These are phyloP conservation scores for Agrilus biguttatus DNA, from an alignment of 2,888 invertebrate species.

Conservation along the genomic window DNA sequence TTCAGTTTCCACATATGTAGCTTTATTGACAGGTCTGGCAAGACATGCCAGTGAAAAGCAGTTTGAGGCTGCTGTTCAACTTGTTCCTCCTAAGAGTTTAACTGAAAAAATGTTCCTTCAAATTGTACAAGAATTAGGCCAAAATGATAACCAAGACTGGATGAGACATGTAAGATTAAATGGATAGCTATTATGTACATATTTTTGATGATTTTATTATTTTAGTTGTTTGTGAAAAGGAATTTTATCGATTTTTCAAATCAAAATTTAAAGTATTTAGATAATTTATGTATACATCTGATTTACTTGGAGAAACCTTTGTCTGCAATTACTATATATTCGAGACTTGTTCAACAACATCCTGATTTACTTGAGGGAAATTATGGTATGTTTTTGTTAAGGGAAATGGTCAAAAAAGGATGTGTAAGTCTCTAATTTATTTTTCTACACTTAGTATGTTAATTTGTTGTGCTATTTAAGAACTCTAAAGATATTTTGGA, in stretches of 20 bases:
- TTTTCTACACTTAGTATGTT: neutral
- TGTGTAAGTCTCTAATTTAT: slow-evolving; percentile 23
- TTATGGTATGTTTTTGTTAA: slow-evolving; percentile 39
- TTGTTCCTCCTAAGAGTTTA: slow-evolving; percentile 2
- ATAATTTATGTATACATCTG: slow-evolving; percentile 33
- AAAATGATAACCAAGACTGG: slow-evolving; percentile 11
- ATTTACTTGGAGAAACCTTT: slow-evolving; percentile 34
- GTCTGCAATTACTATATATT: slow-evolving; percentile 35
- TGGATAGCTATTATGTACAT: neutral
- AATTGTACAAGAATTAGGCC: slow-evolving; percentile 29
- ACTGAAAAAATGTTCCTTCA: slow-evolving; percentile 28
- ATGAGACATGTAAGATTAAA: slow-evolving; percentile 8
- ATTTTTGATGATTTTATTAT: neutral
- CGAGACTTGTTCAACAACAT: slow-evolving; percentile 26
- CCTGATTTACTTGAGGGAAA: slow-evolving; percentile 30
- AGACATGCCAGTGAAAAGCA: slow-evolving; percentile 29
- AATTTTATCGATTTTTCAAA: slow-evolving; percentile 8
- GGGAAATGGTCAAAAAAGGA: slow-evolving; percentile 40
- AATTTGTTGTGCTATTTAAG: slow-evolving; percentile 19
- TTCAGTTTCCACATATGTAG: slow-evolving; percentile 35
- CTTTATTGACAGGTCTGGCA: slow-evolving; percentile 35
- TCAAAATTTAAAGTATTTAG: slow-evolving; percentile 6
- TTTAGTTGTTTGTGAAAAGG: slow-evolving; percentile 9
- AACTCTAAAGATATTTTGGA: slow-evolving; percentile 30
- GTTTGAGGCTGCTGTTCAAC: slow-evolving; percentile 27